phyloP scores from a whole-genome alignment of 2,888 invertebrate genomes.

The Eupithecia dodoneata region DNA sequence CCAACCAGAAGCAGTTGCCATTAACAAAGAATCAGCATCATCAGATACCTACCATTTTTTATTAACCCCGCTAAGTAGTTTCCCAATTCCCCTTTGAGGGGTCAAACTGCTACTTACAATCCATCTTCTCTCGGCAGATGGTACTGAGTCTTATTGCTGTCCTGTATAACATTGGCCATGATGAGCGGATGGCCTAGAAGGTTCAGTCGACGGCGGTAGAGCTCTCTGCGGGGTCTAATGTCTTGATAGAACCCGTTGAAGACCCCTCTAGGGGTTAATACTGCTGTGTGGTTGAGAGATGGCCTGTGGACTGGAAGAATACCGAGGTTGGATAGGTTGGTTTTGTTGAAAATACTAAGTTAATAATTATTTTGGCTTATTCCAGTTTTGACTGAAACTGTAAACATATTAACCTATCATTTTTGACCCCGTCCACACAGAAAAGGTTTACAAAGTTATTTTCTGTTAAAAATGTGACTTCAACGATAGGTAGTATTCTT shows the following conservation, averaged over 20 bases:
- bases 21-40: no score
- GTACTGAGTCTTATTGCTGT: conserved; percentile 63
- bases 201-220: conserved; percentile 64
- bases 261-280: conserved; percentile 55
- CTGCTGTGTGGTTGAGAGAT: conserved; percentile 49
- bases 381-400: no score
- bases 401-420: no score
- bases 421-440: no score
- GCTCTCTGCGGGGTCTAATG: conserved; percentile 54
- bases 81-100: no score
- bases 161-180: conserved; percentile 71
- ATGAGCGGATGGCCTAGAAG: conserved; percentile 64
- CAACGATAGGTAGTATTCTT: no score
- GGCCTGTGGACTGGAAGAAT: conserved; percentile 62
- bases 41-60: no score
- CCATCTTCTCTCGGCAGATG: conserved; percentile 65
- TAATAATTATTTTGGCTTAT: not conserved
- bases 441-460: no score
- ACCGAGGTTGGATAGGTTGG: not conserved
- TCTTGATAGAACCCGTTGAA: conserved; percentile 61
- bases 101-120: conserved; percentile 53
- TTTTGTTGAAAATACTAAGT: not conserved
- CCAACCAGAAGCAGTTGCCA: no score
- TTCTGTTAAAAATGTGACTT: no score
- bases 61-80: no score